A percentile compares a stretch with the other conserved stretches of the same genome.
phyloP scores from a whole-genome alignment of 2,797 vertebrate species.

The Silurus aristotelis region DNA sequence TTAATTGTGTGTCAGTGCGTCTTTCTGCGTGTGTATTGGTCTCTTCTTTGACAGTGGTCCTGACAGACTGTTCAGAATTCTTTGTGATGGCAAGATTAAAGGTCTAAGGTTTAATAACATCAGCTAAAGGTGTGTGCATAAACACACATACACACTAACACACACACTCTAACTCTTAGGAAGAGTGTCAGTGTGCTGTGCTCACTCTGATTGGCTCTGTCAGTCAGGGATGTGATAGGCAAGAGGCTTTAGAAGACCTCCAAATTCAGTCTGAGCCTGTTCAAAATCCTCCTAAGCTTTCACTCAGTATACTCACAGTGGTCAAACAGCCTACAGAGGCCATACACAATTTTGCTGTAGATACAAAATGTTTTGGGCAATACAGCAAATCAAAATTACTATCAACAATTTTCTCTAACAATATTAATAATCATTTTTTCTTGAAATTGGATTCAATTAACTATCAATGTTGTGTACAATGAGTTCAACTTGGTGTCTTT shows the following conservation, averaged over 20 bases:
- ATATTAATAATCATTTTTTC: background rate
- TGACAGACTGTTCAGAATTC: slow-evolving; percentile 54
- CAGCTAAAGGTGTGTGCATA: slow-evolving; percentile 17
- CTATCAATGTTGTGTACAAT: background rate
- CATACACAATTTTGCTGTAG: background rate
- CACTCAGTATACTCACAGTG: background rate
- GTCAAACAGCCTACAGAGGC: background rate
- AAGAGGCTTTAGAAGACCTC: slow-evolving; percentile 26
- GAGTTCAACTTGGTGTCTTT: background rate
- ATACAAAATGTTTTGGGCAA: background rate
- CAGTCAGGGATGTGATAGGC: slow-evolving; percentile 40
- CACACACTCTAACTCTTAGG: slow-evolving; percentile 14
- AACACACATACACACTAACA: slow-evolving; percentile 10
- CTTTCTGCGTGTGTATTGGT: slow-evolving; percentile 35
- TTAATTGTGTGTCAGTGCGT: slow-evolving; percentile 58
- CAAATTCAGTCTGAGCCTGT: slow-evolving; percentile 22
- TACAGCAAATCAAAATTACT: background rate
- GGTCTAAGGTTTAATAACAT: slow-evolving; percentile 59
- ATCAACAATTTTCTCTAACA: background rate
- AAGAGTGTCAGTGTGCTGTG: slow-evolving; percentile 15
- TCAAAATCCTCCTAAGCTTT: slow-evolving; percentile 24
- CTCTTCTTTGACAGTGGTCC: slow-evolving; percentile 50
- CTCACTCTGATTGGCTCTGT: slow-evolving; percentile 47
- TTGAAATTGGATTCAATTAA: background rate
- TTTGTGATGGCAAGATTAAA: slow-evolving; percentile 57